These are phyloP conservation scores for Priocnemis perturbator DNA, from an alignment of 2,888 invertebrate genomes.

Conservation along the genomic window DNA sequence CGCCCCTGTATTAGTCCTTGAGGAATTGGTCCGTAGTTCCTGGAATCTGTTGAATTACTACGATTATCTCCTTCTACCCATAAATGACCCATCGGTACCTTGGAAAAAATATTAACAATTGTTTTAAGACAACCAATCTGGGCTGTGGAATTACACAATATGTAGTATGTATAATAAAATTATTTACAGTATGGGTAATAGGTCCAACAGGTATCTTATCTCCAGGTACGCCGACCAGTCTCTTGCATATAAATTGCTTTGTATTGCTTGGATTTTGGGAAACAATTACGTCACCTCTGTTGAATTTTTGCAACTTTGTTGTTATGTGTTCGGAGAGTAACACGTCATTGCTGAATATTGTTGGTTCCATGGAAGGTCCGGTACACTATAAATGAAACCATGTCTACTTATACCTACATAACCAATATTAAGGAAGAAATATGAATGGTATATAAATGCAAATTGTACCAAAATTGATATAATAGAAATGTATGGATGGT, in stretches of 20 bases:
- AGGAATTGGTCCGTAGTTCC: constrained; percentile 92
- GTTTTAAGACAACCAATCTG: no score
- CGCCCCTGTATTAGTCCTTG: constrained; percentile 88
- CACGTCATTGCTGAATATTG: constrained; percentile 87
- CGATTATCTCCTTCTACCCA: constrained; percentile 96
- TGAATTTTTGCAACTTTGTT: constrained; percentile 79
- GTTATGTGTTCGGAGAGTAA: constrained; percentile 89
- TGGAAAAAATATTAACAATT: neutral
- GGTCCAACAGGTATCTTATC: constrained; percentile 78
- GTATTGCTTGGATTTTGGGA: constrained; percentile 89
- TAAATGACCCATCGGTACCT: constrained; percentile 89
- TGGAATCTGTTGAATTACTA: constrained; percentile 89
- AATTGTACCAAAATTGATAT: no score
- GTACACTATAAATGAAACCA: constrained; percentile 80
- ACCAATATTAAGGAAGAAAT: neutral
- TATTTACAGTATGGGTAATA: constrained; percentile 60
- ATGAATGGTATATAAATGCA: no score
- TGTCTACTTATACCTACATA: neutral
- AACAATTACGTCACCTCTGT: constrained; percentile 90
- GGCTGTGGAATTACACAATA: no score
- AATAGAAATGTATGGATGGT: no score
- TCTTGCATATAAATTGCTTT: constrained; percentile 88
- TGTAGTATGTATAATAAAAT: neutral
- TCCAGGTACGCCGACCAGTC: constrained; percentile 87
- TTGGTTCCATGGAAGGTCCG: constrained; percentile 96